Conservation (phyloP, 2,888 invertebrate species). For the Caenorhabditis panamensis region DNA sequence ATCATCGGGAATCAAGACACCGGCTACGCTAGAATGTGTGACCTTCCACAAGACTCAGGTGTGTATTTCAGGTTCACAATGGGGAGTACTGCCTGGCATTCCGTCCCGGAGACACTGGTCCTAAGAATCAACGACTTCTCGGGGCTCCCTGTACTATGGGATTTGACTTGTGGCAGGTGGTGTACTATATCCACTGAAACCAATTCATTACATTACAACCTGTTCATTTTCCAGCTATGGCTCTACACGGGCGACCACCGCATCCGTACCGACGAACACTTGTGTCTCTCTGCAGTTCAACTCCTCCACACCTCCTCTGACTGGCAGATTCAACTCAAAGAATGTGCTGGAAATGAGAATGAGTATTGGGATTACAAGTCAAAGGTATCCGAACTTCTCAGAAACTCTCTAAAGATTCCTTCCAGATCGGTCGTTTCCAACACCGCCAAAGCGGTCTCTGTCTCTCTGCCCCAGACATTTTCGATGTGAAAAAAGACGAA, state of each 20-base stretch:
- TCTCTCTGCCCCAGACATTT: constrained; percentile 58
- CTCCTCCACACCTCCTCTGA: constrained; percentile 65
- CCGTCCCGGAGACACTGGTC: constrained; percentile 75
- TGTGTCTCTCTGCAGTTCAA: constrained; percentile 73
- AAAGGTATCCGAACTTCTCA: constrained; percentile 56
- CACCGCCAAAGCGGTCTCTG: constrained; percentile 77
- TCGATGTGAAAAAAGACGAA: constrained; percentile 53
- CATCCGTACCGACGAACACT: constrained; percentile 80
- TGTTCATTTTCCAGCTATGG: constrained; percentile 76
- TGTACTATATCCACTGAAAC: too few species aligned
- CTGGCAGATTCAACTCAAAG: constrained; percentile 80
- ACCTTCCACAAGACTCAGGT: constrained; percentile 52
- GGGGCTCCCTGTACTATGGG: constrained; percentile 79
- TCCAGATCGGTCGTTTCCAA: constrained; percentile 68
- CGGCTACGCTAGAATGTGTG: constrained; percentile 52
- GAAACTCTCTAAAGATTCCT: too few species aligned
- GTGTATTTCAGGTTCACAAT: constrained; percentile 27
- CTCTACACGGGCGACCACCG: constrained; percentile 74
- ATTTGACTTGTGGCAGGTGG: constrained; percentile 81
- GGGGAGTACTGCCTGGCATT: constrained; percentile 72
- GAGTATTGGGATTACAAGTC: constrained; percentile 78
- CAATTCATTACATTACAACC: background rate
- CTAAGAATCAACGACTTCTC: constrained; percentile 73
- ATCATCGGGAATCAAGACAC: constrained; percentile 56
- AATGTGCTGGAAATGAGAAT: constrained; percentile 78